Conservation (phyloP, 2,113 vertebrate species). For the Brienomyrus longianalis region DNA sequence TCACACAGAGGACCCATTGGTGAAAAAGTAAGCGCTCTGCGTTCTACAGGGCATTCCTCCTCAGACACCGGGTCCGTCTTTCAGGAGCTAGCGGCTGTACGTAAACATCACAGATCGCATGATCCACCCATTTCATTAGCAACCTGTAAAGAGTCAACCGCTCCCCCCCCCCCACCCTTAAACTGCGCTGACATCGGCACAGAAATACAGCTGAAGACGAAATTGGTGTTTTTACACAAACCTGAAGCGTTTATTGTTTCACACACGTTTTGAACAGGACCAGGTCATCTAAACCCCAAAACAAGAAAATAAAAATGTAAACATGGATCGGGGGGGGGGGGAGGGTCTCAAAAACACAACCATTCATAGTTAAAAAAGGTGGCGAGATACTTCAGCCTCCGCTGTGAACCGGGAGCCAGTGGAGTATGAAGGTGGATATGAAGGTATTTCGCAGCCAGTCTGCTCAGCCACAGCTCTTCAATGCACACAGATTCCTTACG, state of each 20-base stretch:
- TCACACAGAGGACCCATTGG: not conserved
- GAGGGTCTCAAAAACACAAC: not conserved
- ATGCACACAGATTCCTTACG: not conserved
- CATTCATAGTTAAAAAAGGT: not conserved
- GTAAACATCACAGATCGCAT: not conserved
- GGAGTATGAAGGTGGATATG: not conserved
- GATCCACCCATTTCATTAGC: not conserved
- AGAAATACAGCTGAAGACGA: not conserved
- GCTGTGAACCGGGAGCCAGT: not conserved
- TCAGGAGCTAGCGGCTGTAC: not conserved
- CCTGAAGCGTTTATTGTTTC: slow-evolving; percentile 74
- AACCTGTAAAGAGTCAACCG: not conserved
- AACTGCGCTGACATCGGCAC: not conserved
- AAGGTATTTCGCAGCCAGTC: not conserved
- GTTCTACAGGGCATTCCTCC: too few relatives aligned
- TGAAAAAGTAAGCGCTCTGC: not conserved
- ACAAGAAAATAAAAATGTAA: slow-evolving; percentile 74
- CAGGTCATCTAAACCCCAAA: slow-evolving; percentile 66
- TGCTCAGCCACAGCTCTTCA: not conserved
- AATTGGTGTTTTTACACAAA: slow-evolving; percentile 55
- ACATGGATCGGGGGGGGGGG: slow-evolving; percentile 38
- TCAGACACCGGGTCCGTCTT: not conserved
- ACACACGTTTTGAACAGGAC: slow-evolving; percentile 78
- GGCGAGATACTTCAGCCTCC: not conserved
- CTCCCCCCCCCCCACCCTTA: not conserved